phyloP scores from a whole-genome alignment of 2,888 invertebrate species.

The Elaeidobius kamerunicus region DNA sequence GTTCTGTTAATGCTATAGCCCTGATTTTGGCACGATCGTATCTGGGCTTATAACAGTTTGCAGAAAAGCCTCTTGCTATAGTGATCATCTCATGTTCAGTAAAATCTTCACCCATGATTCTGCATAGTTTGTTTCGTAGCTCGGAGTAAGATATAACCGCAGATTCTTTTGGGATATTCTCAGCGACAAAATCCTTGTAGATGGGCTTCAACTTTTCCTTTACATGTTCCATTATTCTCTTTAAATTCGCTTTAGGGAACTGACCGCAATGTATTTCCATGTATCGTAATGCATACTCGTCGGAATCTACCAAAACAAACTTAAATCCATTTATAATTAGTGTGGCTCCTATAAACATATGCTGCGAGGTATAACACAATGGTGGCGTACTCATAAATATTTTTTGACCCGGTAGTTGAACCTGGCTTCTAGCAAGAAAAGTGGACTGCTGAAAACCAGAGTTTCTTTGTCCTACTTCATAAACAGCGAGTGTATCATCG shows the following conservation, averaged over 20 bases:
- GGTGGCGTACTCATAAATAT: conserved; percentile 70
- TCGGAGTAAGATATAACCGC: conserved; percentile 47
- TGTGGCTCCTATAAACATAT: conserved; percentile 82
- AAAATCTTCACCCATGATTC: conserved; percentile 65
- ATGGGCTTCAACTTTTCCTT: conserved; percentile 63
- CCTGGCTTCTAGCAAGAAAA: conserved; percentile 65
- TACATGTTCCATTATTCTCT: conserved; percentile 71
- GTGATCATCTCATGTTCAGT: conserved; percentile 81
- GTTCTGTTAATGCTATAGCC: conserved; percentile 66
- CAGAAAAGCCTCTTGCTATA: conserved; percentile 68
- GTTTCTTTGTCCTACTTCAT: conserved; percentile 62
- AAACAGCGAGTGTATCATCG: conserved; percentile 82
- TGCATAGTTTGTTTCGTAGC: conserved; percentile 58
- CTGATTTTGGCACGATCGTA: conserved; percentile 55
- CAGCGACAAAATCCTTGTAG: conserved; percentile 74
- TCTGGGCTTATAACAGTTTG: conserved; percentile 53
- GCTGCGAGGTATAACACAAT: conserved; percentile 68
- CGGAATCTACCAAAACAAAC: conserved; percentile 77
- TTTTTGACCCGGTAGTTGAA: conserved; percentile 71
- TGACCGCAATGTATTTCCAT: conserved; percentile 77
- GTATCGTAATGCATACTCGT: conserved; percentile 82
- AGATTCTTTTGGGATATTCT: conserved; percentile 56
- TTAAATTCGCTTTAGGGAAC: conserved; percentile 74
- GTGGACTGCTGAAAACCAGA: conserved; percentile 47
- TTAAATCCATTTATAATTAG: conserved; percentile 74